phyloP scores from a whole-genome alignment of 1,140 invertebrate species.

The Pomacea maculata region DNA sequence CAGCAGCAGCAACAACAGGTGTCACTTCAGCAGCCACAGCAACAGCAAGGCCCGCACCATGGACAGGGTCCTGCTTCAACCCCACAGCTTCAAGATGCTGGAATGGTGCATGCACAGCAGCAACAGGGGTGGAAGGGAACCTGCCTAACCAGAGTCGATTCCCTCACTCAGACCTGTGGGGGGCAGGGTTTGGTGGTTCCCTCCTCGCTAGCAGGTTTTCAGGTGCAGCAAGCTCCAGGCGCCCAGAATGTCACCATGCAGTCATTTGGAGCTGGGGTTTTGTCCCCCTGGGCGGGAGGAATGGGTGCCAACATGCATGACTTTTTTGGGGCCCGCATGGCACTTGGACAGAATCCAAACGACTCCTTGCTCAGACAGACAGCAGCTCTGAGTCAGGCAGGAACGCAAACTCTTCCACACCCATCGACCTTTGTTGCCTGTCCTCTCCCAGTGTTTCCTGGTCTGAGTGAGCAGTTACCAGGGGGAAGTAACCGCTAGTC shows the following conservation, averaged over 20 bases:
- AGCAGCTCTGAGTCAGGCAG: slow-evolving; percentile 18
- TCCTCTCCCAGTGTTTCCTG: slow-evolving; percentile 35
- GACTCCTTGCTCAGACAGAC: slow-evolving; percentile 20
- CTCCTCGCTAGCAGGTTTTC: slow-evolving; percentile 10
- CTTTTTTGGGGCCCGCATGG: slow-evolving; percentile 17
- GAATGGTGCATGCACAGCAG: slow-evolving; percentile 3
- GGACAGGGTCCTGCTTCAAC: not conserved
- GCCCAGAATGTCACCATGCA: slow-evolving; percentile 20
- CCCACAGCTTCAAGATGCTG: slow-evolving; percentile 18
- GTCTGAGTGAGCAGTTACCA: slow-evolving; percentile 25
- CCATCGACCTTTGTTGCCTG: slow-evolving; percentile 31
- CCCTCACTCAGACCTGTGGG: slow-evolving; percentile 16
- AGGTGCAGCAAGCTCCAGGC: not conserved
- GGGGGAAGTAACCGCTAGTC: slow-evolving; percentile 1
- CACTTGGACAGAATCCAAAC: slow-evolving; percentile 17
- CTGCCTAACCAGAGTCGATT: slow-evolving; percentile 12
- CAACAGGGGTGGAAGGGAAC: slow-evolving; percentile 18
- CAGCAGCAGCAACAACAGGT: slow-evolving; percentile 1
- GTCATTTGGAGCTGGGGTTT: slow-evolving; percentile 14
- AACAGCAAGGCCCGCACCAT: not conserved
- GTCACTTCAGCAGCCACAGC: slow-evolving; percentile 1
- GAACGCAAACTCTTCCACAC: slow-evolving; percentile 19
- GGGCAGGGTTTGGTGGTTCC: slow-evolving; percentile 19
- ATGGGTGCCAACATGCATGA: slow-evolving; percentile 18
- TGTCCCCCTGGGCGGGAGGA: slow-evolving; percentile 13